Base-by-base conservation (phyloP, 2,888 invertebrate genomes). In the Azorinus chamasolen region DNA sequence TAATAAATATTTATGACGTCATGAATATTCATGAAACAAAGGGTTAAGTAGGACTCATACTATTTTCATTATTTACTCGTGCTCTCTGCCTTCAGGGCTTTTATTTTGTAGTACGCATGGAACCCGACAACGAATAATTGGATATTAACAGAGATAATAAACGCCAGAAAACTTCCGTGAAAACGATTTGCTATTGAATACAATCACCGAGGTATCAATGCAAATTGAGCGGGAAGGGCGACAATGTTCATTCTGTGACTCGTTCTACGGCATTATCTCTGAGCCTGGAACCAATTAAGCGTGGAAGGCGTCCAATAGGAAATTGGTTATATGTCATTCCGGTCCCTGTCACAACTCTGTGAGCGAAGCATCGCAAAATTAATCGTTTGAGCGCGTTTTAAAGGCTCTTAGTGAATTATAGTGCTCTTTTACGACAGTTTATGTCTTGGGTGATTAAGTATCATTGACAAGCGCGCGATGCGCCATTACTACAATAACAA, bases 351-450 rank as follows among this genome's bases (percentile, higher is more conserved):
- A 73, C 62, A 73, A 55, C 48, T 54, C 50, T 62, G 65, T 59
- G 53, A 61, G 57, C 73, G 58, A 76, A 72, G 76, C 80, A 76
- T 80, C 51, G 43, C 58, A 54, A 32, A 70, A 68, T 74, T 78
- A 81, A 77, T 81, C 77, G 81, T 54, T 63, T 63, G 68, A 81
- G 70, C 74, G 74, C 59, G 53, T 71, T 75, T 32, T 32, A 73
- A 77, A 81, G 68, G 81, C 77, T 70, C 74, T 81, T 81, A 81
- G 81, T 69, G 74, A 81, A 74, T 74, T 81, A 75, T 71, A 78
- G 77, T 78, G 77, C 66, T 81, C 77, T 81, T 78, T 78, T 81
- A 81, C 71, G 62, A 68, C 74, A 32, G 62, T 72, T 66, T 69
- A 74, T 65, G 77, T 71, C 68, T 43, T 54, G 69, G 43, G 45